Evolutionary conservation across 1,140 invertebrate species (phyloP).

Genomic region (Listronotus bonariensis): DNA sequence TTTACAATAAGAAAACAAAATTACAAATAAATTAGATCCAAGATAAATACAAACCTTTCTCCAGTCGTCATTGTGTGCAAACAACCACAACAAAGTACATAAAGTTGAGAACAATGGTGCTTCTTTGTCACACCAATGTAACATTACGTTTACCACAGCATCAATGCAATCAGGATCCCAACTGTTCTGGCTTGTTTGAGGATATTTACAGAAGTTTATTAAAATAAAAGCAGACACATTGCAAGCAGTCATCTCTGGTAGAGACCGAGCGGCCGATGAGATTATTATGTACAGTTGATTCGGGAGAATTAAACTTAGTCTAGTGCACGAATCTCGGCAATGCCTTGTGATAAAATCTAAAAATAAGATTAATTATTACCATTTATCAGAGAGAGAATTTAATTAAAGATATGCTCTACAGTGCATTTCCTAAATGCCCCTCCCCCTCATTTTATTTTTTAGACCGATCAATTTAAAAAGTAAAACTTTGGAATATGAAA

Average conservation of each 20-base stretch:
- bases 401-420: too few relatives aligned
- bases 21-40: too few relatives aligned
- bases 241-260: conserved; percentile 60
- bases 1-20: too few relatives aligned
- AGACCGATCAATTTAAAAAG: too few relatives aligned
- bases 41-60: conserved; percentile 36
- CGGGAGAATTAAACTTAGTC: conserved; percentile 54
- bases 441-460: too few relatives aligned
- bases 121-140: conserved; percentile 68
- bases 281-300: conserved; percentile 58
- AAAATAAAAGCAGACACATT: conserved; percentile 58
- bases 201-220: conserved; percentile 60
- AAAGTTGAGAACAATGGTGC: conserved; percentile 63
- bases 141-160: conserved; percentile 59
- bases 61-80: conserved; percentile 53
- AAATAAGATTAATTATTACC: conserved; percentile 38
- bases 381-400: too few relatives aligned
- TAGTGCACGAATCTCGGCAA: conserved; percentile 56
- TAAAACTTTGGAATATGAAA: too few relatives aligned
- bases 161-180: conserved; percentile 51
- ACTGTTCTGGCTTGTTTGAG: conserved; percentile 37
- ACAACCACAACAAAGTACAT: conserved; percentile 67
- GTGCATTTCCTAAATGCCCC: too few relatives aligned
- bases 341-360: conserved; percentile 61
- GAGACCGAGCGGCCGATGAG: conserved; percentile 59